phyloP scores from a whole-genome alignment of 2,113 vertebrate genomes.

The Aegotheles bennettii region DNA sequence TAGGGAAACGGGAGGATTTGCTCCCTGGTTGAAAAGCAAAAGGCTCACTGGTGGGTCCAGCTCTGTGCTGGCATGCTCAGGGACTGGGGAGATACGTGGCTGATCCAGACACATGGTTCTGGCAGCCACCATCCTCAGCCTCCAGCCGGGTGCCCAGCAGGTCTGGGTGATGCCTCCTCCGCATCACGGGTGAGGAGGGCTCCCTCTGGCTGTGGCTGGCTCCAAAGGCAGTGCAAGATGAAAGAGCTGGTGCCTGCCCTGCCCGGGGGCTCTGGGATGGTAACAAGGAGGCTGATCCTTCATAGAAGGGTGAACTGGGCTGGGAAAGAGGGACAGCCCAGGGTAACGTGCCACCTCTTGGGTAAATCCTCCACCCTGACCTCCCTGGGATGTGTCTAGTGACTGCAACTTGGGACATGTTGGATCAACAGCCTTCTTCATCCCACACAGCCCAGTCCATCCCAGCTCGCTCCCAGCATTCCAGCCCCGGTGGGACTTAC shows the following conservation, averaged over 20 bases:
- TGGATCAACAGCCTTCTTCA: background rate
- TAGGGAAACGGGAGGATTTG: background rate
- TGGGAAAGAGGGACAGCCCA: background rate
- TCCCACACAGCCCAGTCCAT: accelerated
- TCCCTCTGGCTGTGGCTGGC: background rate
- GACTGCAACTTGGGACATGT: background rate
- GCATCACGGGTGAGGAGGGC: accelerated
- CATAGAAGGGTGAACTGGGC: background rate
- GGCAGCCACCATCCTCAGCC: background rate
- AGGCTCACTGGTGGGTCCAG: background rate
- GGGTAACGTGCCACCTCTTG: background rate
- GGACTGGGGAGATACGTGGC: constrained; percentile 30
- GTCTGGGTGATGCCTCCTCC: background rate
- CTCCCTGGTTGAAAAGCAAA: background rate
- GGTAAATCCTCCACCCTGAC: background rate
- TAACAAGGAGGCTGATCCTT: background rate
- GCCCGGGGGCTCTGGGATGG: background rate
- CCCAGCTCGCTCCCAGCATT: accelerated
- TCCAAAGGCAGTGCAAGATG: accelerated
- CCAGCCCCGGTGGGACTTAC: constrained; percentile 66
- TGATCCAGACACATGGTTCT: background rate
- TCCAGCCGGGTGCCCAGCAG: background rate
- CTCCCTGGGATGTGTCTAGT: accelerated
- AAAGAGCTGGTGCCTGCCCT: background rate
- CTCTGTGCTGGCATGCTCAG: constrained; percentile 59